These are phyloP conservation scores for Meta bourneti DNA, from an alignment of 2,888 invertebrate genomes.

Conservation along the genomic window DNA sequence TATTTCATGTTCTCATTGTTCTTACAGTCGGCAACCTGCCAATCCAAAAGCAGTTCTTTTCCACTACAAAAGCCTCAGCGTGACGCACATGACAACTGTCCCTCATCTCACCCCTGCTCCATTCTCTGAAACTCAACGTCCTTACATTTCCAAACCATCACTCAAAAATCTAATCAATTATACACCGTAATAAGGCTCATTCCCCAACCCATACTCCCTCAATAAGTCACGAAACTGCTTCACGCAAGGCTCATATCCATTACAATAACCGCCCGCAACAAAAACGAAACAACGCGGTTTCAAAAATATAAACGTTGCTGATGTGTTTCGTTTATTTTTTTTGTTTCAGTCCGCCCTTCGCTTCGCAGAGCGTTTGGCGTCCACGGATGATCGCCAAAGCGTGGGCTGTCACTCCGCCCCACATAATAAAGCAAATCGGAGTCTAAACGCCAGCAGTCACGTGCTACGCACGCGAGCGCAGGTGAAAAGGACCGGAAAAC, in stretches of 20 bases:
- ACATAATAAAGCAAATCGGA: conserved; percentile 35
- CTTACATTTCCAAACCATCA: neutral
- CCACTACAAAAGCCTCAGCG: too few relatives aligned
- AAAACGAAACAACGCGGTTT: conserved; percentile 9
- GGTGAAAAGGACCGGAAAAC: conserved; percentile 39
- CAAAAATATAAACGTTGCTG: neutral
- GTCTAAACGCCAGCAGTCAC: conserved; percentile 28
- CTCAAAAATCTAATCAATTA: conserved; percentile 17
- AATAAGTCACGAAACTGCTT: conserved; percentile 1
- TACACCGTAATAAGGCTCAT: neutral
- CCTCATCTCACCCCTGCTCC: too few relatives aligned
- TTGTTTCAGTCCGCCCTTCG: neutral
- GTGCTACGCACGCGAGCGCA: conserved; percentile 27
- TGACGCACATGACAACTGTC: too few relatives aligned
- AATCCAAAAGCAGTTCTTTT: too few relatives aligned
- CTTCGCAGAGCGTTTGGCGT: neutral
- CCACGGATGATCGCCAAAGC: conserved; percentile 48
- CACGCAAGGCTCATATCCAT: conserved; percentile 2
- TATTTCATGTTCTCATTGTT: too few relatives aligned
- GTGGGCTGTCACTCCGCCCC: conserved; percentile 41
- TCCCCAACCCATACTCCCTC: neutral
- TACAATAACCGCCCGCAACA: neutral
- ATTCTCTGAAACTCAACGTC: too few relatives aligned
- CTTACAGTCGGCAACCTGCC: too few relatives aligned
- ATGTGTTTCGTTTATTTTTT: conserved; percentile 22